A percentile compares a stretch with the other conserved stretches of the same genome.
Evolutionary conservation across 64 coral and sea anemone genomes (phyloP).

Genomic region (Platygyra sinensis): DNA sequence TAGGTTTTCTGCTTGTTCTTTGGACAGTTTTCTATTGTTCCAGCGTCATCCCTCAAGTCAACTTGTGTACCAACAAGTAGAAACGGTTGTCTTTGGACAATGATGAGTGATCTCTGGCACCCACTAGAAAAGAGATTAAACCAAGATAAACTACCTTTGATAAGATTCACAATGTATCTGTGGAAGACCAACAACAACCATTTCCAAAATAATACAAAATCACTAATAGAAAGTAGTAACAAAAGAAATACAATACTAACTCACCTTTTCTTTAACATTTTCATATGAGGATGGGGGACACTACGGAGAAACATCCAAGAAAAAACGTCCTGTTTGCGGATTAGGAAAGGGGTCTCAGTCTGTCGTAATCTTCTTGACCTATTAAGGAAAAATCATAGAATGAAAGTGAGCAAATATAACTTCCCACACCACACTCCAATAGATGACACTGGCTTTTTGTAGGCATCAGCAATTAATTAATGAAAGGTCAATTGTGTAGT

Average conservation of each 20-base stretch:
- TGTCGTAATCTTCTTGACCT: slow-evolving; percentile 98
- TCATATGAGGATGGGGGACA: slow-evolving; percentile 96
- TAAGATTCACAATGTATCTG: neutral
- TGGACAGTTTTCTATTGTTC: slow-evolving; percentile 90
- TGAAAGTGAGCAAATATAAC: neutral
- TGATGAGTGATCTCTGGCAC: slow-evolving; percentile 99
- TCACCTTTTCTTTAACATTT: slow-evolving; percentile 99
- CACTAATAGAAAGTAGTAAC: too few relatives aligned
- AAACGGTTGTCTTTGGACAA: slow-evolving; percentile 97
- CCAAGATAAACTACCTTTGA: neutral
- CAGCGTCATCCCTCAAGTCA: slow-evolving; percentile 93
- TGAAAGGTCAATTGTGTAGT: too few relatives aligned
- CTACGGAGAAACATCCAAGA: slow-evolving; percentile 98
- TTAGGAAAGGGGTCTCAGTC: slow-evolving; percentile 91
- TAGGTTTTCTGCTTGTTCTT: slow-evolving; percentile 99
- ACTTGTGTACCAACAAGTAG: slow-evolving; percentile 98
- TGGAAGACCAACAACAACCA: neutral
- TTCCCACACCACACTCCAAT: neutral
- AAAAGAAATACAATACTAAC: neutral
- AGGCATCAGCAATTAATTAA: too few relatives aligned
- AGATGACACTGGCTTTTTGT: too few relatives aligned
- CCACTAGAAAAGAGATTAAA: slow-evolving; percentile 74
- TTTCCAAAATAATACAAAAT: too few relatives aligned
- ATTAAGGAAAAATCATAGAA: slow-evolving; percentile 6
- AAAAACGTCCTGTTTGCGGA: slow-evolving; percentile 97